Conservation (phyloP, 2,113 vertebrate species). For the Bos indicus region DNA sequence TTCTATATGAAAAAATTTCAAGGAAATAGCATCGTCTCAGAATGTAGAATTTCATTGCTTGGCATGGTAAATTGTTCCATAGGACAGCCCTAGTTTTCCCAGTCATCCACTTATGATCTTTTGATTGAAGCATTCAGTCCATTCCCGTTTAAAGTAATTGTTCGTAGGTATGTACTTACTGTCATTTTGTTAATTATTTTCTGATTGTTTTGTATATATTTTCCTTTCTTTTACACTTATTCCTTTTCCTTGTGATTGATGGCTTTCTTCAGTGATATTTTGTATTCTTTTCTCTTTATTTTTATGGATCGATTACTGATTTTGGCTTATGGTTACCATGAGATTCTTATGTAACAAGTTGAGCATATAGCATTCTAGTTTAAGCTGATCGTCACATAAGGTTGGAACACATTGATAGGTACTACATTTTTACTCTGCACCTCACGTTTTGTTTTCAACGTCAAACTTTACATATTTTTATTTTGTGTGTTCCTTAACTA, state of each 20-base stretch:
- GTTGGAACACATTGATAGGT: background rate
- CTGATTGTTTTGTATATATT: background rate
- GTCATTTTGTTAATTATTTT: background rate
- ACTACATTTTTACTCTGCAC: background rate
- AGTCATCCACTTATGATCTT: background rate
- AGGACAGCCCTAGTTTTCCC: background rate
- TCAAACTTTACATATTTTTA: background rate
- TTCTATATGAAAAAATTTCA: background rate
- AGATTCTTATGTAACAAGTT: background rate
- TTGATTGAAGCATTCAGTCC: background rate
- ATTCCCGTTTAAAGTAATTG: background rate
- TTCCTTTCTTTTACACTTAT: background rate
- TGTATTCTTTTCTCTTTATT: background rate
- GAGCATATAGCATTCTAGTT: background rate
- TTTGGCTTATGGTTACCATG: background rate
- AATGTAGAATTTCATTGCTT: background rate
- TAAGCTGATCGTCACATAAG: background rate
- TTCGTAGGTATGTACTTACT: background rate
- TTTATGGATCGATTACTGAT: background rate
- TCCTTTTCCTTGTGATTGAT: background rate
- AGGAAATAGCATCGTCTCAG: background rate
- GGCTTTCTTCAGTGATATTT: background rate
- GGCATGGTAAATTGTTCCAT: background rate
- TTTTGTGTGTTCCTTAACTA: background rate
- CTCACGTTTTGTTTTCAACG: background rate